A percentile compares a stretch with the other conserved stretches of the same genome.
phyloP scores from a whole-genome alignment of 2,113 vertebrate species.

The Terrapene triunguis region DNA sequence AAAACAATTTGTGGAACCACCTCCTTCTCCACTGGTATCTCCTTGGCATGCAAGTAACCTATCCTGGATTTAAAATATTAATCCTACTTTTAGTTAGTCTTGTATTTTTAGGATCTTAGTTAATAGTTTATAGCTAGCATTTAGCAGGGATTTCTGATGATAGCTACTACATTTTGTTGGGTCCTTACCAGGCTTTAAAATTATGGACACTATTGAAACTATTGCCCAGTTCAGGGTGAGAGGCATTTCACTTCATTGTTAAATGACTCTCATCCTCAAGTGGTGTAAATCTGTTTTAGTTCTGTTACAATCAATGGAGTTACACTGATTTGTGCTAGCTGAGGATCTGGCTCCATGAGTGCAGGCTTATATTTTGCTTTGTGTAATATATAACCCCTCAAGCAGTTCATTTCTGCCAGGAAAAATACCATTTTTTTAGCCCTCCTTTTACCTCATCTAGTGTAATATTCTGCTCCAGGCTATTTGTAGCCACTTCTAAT shows the following conservation, averaged over 20 bases:
- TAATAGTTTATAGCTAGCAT: conserved; percentile 14
- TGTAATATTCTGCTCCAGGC: neutral
- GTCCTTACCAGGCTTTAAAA: neutral
- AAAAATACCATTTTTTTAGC: neutral
- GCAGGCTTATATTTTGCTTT: neutral
- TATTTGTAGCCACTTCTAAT: neutral
- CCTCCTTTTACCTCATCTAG: neutral
- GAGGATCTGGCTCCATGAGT: neutral
- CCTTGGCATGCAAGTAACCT: neutral
- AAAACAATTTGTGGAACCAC: neutral
- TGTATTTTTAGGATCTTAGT: neutral
- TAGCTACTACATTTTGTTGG: conserved; percentile 1
- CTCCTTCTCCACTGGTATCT: neutral
- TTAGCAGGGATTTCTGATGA: neutral
- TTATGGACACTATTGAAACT: neutral
- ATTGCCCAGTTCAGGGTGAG: neutral
- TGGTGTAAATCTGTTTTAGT: neutral
- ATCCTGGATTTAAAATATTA: conserved; percentile 3
- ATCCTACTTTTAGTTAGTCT: neutral
- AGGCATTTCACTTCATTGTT: neutral
- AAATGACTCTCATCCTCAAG: neutral
- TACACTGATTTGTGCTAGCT: neutral
- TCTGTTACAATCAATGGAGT: neutral
- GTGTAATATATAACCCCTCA: neutral
- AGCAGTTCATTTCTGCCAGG: neutral